Conservation (phyloP, 35 echinoderm and acorn worm genomes). For the Acanthaster planci region DNA sequence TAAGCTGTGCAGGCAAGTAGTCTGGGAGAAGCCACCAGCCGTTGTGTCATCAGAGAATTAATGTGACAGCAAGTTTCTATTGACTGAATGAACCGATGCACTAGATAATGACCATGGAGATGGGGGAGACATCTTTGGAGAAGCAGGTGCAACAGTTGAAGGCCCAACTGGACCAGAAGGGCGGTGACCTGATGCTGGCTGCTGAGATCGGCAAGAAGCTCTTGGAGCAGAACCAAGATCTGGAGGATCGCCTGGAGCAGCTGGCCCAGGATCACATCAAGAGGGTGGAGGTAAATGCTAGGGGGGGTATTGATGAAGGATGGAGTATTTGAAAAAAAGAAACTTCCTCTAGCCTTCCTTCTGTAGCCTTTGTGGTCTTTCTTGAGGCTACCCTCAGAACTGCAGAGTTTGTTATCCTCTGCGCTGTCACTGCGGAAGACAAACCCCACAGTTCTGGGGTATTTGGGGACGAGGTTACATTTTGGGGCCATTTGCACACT, state of each 20-base stretch:
- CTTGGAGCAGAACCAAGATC: slow-evolving; percentile 62
- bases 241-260: slow-evolving; percentile 55
- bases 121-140: neutral
- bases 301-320: neutral
- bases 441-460: too few species aligned
- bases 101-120: neutral
- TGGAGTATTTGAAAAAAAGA: neutral
- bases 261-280: slow-evolving; percentile 60
- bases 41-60: too few species aligned
- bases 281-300: slow-evolving; percentile 58
- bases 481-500: too few species aligned
- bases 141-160: slow-evolving; percentile 23
- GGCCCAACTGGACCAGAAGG: slow-evolving; percentile 41
- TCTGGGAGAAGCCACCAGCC: too few species aligned
- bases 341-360: neutral
- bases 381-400: neutral
- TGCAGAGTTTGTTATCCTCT: too few species aligned
- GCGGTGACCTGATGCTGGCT: slow-evolving; percentile 37
- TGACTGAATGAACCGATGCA: too few species aligned
- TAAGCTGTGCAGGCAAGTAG: too few species aligned
- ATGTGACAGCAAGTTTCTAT: too few species aligned
- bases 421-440: too few species aligned
- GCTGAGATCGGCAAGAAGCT: slow-evolving; percentile 63
- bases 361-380: too few species aligned
- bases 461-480: too few species aligned